Evolutionary conservation across 2,888 invertebrate genomes (phyloP).

Genomic region (Linnaemya tessellans): DNA sequence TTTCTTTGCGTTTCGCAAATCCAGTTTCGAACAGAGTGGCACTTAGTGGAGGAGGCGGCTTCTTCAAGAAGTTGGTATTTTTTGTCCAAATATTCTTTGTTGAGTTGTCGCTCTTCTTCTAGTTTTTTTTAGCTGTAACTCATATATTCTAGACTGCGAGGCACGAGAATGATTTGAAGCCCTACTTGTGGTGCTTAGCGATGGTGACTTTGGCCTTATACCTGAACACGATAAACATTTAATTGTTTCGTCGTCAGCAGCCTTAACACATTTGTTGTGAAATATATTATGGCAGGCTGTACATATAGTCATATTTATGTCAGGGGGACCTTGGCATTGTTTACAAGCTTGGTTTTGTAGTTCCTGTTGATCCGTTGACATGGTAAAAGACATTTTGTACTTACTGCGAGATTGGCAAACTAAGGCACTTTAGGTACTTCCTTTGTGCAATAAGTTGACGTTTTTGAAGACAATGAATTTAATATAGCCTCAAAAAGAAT

Average conservation of each 20-base stretch:
- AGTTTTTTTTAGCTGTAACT: conserved; percentile 31
- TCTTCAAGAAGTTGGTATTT: conserved; percentile 43
- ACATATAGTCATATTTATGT: conserved; percentile 18
- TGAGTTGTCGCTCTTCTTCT: conserved; percentile 38
- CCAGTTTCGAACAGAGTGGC: conserved; percentile 38
- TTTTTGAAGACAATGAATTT: not conserved
- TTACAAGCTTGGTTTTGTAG: conserved; percentile 7
- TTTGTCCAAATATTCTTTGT: conserved; percentile 33
- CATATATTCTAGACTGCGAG: conserved; percentile 12
- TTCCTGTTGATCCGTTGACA: not conserved
- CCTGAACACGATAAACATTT: not conserved
- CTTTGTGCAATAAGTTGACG: not conserved
- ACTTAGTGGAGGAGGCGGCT: conserved; percentile 11
- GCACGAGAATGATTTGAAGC: conserved; percentile 16
- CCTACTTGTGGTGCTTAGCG: not conserved
- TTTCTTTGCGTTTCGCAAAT: not conserved
- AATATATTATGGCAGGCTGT: conserved; percentile 27
- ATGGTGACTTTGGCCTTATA: conserved; percentile 8
- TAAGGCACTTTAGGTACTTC: conserved; percentile 10
- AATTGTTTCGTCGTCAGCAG: not conserved
- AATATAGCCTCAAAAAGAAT: conserved; percentile 1
- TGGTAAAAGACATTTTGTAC: not conserved
- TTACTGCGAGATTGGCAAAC: conserved; percentile 12
- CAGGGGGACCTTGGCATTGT: conserved; percentile 14
- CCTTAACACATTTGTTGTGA: conserved; percentile 34